Evolutionary conservation across 2,888 invertebrate genomes (phyloP).

Genomic region (Oasisia sp.): DNA sequence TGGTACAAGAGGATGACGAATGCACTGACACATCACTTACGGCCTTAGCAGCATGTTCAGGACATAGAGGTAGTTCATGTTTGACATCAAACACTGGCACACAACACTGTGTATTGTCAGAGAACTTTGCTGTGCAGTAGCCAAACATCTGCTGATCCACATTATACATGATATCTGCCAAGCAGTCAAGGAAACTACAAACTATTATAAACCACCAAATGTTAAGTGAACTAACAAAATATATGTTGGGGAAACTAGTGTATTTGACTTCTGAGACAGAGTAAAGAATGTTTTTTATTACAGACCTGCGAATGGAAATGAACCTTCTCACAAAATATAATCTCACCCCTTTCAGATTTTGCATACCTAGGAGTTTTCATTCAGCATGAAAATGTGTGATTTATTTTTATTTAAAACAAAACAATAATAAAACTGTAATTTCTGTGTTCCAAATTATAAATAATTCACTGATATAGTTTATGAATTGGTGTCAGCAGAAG

Average conservation of each 20-base stretch:
- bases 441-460: too few relatives aligned
- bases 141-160: conserved; percentile 84
- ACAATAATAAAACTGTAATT: too few relatives aligned
- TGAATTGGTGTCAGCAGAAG: too few relatives aligned
- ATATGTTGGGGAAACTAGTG: neutral
- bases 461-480: too few relatives aligned
- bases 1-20: too few relatives aligned
- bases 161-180: conserved; percentile 80
- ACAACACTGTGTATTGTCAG: conserved; percentile 82
- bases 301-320: too few relatives aligned
- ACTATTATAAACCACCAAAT: neutral
- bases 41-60: conserved; percentile 73
- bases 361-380: neutral
- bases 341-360: neutral
- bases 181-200: neutral
- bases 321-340: neutral
- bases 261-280: neutral
- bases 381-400: neutral
- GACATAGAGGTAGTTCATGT: conserved; percentile 85
- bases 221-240: neutral
- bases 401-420: neutral
- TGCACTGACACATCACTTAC: conserved; percentile 50
- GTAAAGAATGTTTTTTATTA: neutral
- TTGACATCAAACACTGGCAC: conserved; percentile 81
- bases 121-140: conserved; percentile 83